Percentiles rank a stretch among this genome's conserved stretches.
These are phyloP conservation scores for Neoscelio sp. DNA, from an alignment of 2,888 invertebrate species.

Conservation along the genomic window DNA sequence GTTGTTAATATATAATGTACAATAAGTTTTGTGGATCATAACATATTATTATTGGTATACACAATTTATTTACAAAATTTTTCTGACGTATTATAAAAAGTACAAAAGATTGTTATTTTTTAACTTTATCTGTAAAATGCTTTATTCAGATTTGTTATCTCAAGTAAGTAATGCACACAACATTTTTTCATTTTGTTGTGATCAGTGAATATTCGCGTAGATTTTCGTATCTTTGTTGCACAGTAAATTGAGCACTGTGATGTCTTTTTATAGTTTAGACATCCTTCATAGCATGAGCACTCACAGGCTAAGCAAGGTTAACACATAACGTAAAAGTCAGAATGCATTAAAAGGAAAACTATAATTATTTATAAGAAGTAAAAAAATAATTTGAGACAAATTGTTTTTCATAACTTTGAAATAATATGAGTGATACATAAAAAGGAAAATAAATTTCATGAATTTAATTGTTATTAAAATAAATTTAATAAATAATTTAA, in stretches of 20 bases:
- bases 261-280: constrained; percentile 36
- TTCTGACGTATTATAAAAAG: no score
- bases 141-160: no score
- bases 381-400: neutral
- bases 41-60: no score
- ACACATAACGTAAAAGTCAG: constrained; percentile 33
- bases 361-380: constrained; percentile 15
- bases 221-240: constrained; percentile 26
- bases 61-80: no score
- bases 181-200: constrained; percentile 3
- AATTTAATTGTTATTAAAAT: no score
- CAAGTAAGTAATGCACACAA: no score
- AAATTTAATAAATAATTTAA: no score
- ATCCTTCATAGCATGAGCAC: constrained; percentile 39
- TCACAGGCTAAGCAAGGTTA: constrained; percentile 47
- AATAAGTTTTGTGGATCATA: constrained; percentile 1
- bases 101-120: no score
- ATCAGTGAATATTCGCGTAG: neutral
- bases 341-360: constrained; percentile 12
- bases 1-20: neutral
- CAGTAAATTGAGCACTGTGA: constrained; percentile 34
- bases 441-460: no score
- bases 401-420: constrained; percentile 4
- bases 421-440: neutral
- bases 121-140: no score